These are phyloP conservation scores for Brachirus orientalis DNA, from an alignment of 2,113 vertebrate species.

Conservation along the genomic window DNA sequence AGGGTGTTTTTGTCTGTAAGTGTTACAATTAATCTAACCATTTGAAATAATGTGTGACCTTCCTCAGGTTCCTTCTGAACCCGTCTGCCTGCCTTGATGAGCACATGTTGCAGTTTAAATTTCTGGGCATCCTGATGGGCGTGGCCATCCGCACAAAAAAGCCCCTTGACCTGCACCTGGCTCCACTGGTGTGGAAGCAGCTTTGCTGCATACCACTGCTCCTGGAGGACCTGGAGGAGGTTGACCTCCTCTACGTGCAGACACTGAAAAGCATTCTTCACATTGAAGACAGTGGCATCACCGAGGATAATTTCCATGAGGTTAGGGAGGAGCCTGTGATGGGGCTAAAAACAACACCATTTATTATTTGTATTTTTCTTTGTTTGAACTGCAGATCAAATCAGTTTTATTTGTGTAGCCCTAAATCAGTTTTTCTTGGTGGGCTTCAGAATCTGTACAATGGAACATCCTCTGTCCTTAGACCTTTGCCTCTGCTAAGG, in stretches of 20 bases:
- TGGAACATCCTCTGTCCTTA: no score
- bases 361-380: no score
- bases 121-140: constrained; percentile 86
- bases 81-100: constrained; percentile 81
- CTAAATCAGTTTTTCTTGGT: no score
- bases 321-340: constrained; percentile 46
- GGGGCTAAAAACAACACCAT: no score
- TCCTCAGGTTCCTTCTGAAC: constrained; percentile 81
- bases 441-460: no score
- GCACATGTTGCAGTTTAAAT: constrained; percentile 84
- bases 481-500: no score
- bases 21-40: no score
- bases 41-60: background rate
- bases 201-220: constrained; percentile 83
- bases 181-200: constrained; percentile 86
- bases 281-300: constrained; percentile 85
- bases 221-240: constrained; percentile 84
- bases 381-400: no score
- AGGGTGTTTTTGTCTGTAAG: no score
- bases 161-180: constrained; percentile 85
- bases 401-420: no score
- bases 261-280: constrained; percentile 85
- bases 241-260: constrained; percentile 85
- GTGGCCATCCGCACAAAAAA: constrained; percentile 87
- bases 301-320: constrained; percentile 86